Percentiles rank a stretch among this genome's conserved stretches.
These are phyloP conservation scores for Metridium senile DNA, from an alignment of 92 coral and sea anemone species.

Conservation along the genomic window DNA sequence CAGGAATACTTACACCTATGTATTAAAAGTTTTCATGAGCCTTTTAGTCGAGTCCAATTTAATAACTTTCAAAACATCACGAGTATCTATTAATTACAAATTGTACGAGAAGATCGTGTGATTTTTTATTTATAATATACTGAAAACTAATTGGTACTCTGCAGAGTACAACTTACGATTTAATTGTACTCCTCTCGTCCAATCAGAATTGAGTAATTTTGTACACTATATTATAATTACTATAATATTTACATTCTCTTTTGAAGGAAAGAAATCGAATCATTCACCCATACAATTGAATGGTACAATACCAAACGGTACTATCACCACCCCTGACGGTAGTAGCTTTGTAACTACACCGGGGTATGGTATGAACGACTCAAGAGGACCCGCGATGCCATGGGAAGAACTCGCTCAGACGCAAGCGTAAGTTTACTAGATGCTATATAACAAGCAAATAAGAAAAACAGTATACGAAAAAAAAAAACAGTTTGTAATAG, in stretches of 20 bases:
- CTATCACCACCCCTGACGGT: slow-evolving; percentile 45
- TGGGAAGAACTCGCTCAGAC: slow-evolving; percentile 86
- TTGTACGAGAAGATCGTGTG: too few relatives aligned
- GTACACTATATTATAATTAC: background rate
- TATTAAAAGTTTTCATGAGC: too few relatives aligned
- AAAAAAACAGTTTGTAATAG: too few relatives aligned
- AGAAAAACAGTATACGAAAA: too few relatives aligned
- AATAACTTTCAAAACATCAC: background rate
- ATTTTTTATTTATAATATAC: too few relatives aligned
- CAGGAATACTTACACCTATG: too few relatives aligned
- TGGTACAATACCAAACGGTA: slow-evolving; percentile 31
- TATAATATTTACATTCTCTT: background rate
- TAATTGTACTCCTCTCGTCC: too few relatives aligned
- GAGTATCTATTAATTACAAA: too few relatives aligned
- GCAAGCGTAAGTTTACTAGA: slow-evolving; percentile 69
- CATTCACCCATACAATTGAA: slow-evolving; percentile 3
- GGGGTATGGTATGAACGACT: slow-evolving; percentile 5
- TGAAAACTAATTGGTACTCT: too few relatives aligned
- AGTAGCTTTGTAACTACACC: slow-evolving; percentile 1
- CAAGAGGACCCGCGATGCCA: slow-evolving; percentile 75
- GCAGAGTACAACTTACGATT: too few relatives aligned
- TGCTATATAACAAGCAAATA: too few relatives aligned
- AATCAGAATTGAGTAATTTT: too few relatives aligned
- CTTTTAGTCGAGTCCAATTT: background rate
- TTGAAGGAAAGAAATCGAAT: background rate